Conservation (phyloP, 2,888 invertebrate species). For the Ferdinandea cuprea region DNA sequence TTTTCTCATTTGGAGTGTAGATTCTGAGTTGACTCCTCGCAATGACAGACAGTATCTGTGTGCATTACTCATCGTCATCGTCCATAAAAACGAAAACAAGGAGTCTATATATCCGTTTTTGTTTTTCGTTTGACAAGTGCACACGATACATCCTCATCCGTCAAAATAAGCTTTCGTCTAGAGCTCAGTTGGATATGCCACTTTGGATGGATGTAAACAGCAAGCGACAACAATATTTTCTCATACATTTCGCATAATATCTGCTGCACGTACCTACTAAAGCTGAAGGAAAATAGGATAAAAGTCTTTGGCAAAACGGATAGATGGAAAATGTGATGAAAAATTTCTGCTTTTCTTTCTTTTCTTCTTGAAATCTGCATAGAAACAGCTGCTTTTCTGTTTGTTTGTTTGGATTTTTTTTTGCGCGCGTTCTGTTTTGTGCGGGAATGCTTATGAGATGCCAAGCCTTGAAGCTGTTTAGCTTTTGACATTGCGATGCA, state of each 20-base stretch:
- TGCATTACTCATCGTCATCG: constrained; percentile 65
- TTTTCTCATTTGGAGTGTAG: no score
- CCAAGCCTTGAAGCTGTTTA: constrained; percentile 37
- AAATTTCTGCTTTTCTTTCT: constrained; percentile 25
- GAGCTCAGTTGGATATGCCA: constrained; percentile 43
- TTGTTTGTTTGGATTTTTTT: no score
- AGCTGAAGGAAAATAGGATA: constrained; percentile 50
- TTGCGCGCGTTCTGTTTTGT: not conserved
- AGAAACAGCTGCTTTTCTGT: constrained; percentile 64
- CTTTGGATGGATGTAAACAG: constrained; percentile 67
- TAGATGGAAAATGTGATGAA: constrained; percentile 19
- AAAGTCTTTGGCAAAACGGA: constrained; percentile 42
- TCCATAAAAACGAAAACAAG: no score
- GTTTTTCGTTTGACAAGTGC: constrained; percentile 66
- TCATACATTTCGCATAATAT: not conserved
- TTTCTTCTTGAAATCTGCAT: constrained; percentile 68
- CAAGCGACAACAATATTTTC: constrained; percentile 30
- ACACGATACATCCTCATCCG: constrained; percentile 67
- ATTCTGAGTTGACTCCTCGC: constrained; percentile 28
- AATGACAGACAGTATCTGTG: constrained; percentile 36
- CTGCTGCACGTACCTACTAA: no score
- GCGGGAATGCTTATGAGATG: not conserved
- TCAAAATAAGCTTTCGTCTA: constrained; percentile 61
- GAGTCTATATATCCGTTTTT: constrained; percentile 56
- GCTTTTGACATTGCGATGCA: constrained; percentile 61